These are phyloP conservation scores for Lucifuga dentata DNA, from an alignment of 2,113 vertebrate genomes.

Conservation along the genomic window DNA sequence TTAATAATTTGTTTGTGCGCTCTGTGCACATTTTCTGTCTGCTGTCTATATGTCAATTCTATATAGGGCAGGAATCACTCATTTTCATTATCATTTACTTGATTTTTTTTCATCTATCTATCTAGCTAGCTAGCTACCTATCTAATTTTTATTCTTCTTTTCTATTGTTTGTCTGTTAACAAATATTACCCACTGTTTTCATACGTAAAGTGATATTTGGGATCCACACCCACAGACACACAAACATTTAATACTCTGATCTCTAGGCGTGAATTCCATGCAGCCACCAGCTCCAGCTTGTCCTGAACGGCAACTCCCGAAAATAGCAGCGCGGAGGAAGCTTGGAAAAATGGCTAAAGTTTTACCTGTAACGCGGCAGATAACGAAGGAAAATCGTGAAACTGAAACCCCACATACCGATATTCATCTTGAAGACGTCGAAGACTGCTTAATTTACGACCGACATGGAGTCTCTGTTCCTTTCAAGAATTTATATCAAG, in stretches of 20 bases:
- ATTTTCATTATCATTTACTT: no score
- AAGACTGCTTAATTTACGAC: constrained; percentile 82
- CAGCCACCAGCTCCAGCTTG: constrained; percentile 22
- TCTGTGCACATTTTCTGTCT: no score
- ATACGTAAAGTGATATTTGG: neutral
- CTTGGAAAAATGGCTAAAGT: constrained; percentile 64
- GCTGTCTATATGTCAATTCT: no score
- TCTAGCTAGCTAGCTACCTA: no score
- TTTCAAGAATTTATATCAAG: constrained; percentile 84
- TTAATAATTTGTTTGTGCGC: no score
- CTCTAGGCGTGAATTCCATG: constrained; percentile 64
- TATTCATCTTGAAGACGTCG: constrained; percentile 72
- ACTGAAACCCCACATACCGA: neutral
- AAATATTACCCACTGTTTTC: no score
- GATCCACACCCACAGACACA: neutral
- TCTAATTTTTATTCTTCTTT: no score
- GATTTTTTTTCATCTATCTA: no score
- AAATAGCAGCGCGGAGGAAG: constrained; percentile 65
- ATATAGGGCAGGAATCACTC: no score
- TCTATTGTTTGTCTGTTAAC: no score
- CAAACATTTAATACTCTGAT: no score
- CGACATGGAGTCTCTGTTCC: constrained; percentile 72
- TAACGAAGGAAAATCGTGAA: constrained; percentile 48
- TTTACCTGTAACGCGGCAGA: constrained; percentile 84
- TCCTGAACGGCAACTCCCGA: constrained; percentile 48